Evolutionary conservation across 2,797 vertebrate species (phyloP), one percentile per base, ranked within the genome.

Genomic region (Discoglossus pictus): DNA sequence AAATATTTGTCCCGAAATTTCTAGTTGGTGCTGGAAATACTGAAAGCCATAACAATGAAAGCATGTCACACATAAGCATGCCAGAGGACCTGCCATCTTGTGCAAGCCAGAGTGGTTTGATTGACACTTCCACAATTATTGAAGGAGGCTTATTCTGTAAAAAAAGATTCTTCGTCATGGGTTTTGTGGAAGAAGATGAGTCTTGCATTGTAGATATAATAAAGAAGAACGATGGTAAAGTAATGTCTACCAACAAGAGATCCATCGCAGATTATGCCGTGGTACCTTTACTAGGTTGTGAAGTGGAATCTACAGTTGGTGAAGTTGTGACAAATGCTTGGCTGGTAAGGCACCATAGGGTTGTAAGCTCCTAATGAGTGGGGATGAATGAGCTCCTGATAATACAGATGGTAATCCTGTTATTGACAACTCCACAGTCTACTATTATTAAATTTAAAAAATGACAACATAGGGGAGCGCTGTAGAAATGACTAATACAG

Each of bases 311-410:
- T 15, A 92, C 95, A 3, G 96, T 98, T 71, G 92, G 92, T 9
- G 95, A 98, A n/a, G 94, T 98, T 10, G 95, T 93, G 65, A 99
- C 97, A 15, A 95, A 98, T 27, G 94, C 92, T 0, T 99, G 97
- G 97, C 92, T 99, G 96, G 97, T 98, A 87, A 91, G 94, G 62
- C 51, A 53, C 48, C n/a, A n/a, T n/a, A n/a, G n/a, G n/a, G n/a
- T n/a, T n/a, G n/a, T n/a, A n/a, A n/a, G n/a, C n/a, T n/a, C n/a
- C n/a, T n/a, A n/a, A n/a, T n/a, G n/a, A n/a, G n/a, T n/a, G n/a
- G n/a, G n/a, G n/a, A n/a, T n/a, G n/a, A n/a, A n/a, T n/a, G n/a
- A n/a, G n/a, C n/a, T n/a, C n/a, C n/a, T n/a, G n/a, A n/a, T n/a
- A n/a, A n/a, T n/a, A n/a, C n/a, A n/a, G n/a, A n/a, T n/a, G n/a